phyloP scores from a whole-genome alignment of 2,888 invertebrate genomes.

The Apodemia duryi region DNA sequence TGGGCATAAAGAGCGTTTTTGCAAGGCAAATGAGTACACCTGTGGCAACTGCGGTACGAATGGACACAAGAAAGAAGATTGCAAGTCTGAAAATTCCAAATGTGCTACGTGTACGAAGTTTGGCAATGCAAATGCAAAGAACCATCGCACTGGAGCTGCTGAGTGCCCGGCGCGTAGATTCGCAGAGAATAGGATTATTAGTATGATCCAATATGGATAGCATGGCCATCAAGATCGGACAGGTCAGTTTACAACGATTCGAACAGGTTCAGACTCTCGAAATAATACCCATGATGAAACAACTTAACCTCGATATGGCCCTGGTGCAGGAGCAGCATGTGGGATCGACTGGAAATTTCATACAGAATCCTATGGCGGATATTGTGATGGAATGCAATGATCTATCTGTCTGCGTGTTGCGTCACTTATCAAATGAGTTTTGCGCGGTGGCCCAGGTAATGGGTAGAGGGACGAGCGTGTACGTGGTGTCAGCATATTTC shows the following conservation, averaged over 20 bases:
- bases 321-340: not conserved
- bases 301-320: not conserved
- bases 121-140: not conserved
- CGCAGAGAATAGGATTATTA: not conserved
- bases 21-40: not conserved
- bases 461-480: too few species aligned
- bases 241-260: not conserved
- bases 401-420: not conserved
- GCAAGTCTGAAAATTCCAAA: not conserved
- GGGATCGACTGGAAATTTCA: not conserved
- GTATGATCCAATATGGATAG: not conserved
- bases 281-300: not conserved
- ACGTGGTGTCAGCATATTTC: too few species aligned
- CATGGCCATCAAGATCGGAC: accelerated
- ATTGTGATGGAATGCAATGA: not conserved
- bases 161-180: too few species aligned
- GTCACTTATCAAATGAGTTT: too few species aligned
- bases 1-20: not conserved
- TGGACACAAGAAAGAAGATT: not conserved
- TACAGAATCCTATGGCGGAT: not conserved
- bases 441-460: too few species aligned
- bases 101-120: not conserved
- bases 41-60: not conserved
- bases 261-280: not conserved
- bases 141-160: too few species aligned